These are phyloP conservation scores for Conger conger DNA, from an alignment of 2,113 vertebrate species.

Conservation along the genomic window DNA sequence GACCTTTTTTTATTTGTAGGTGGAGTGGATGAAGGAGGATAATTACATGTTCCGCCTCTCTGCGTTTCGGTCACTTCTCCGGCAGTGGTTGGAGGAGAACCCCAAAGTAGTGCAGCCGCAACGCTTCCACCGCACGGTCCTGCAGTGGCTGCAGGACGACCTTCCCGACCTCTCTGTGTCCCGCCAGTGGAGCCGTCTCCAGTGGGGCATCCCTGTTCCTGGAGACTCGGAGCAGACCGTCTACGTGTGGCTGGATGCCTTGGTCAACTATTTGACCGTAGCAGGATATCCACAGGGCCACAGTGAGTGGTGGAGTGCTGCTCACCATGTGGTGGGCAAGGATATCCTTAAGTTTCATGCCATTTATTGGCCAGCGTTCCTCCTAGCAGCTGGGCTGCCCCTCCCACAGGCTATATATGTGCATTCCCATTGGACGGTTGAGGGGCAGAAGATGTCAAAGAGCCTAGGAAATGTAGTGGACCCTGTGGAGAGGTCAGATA, in stretches of 20 bases:
- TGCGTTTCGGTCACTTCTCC: conserved; percentile 70
- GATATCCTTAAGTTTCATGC: conserved; percentile 95
- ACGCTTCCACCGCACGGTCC: conserved; percentile 71
- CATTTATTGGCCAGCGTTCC: conserved; percentile 92
- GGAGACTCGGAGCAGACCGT: conserved; percentile 81
- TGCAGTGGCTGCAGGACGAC: conserved; percentile 83
- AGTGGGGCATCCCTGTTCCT: conserved; percentile 91
- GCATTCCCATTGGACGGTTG: conserved; percentile 93
- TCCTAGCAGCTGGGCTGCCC: conserved; percentile 79
- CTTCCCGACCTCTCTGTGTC: conserved; percentile 89
- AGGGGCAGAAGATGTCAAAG: conserved; percentile 95
- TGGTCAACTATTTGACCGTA: conserved; percentile 91
- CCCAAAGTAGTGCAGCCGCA: conserved; percentile 71
- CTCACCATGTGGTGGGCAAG: conserved; percentile 85
- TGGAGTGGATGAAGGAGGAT: conserved; percentile 91
- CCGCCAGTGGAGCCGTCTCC: conserved; percentile 80
- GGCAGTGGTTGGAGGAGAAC: conserved; percentile 74
- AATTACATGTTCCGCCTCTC: conserved; percentile 95
- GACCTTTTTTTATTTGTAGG: conserved; percentile 59
- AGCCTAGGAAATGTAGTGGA: conserved; percentile 90
- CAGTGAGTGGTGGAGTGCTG: conserved; percentile 71
- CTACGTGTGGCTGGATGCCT: conserved; percentile 94
- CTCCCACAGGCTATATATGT: conserved; percentile 80
- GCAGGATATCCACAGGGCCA: conserved; percentile 80
- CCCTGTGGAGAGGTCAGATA: conserved; percentile 65